Conservation (phyloP, 2,113 vertebrate genomes). For the Perca fluviatilis region DNA sequence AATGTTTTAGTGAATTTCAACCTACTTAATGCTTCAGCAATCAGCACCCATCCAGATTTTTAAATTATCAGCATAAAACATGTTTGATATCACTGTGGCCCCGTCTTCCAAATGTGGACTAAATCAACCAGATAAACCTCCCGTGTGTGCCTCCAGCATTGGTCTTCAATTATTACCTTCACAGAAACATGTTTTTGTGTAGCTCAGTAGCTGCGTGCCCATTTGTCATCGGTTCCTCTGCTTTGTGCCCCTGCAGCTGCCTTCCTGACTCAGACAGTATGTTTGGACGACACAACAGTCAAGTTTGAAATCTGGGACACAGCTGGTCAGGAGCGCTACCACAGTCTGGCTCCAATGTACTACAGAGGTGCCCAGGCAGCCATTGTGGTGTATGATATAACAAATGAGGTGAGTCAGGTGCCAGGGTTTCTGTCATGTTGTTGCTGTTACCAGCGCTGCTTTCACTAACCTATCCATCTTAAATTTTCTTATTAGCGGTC, state of each 20-base stretch:
- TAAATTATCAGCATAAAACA: background rate
- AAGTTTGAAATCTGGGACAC: constrained; percentile 99
- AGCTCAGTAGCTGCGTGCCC: background rate
- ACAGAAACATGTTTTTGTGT: constrained; percentile 1
- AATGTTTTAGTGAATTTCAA: background rate
- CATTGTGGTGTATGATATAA: constrained; percentile 99
- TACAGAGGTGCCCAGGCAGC: constrained; percentile 99
- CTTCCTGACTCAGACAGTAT: constrained; percentile 99
- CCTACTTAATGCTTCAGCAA: background rate
- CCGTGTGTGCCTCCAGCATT: background rate
- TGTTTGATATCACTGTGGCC: background rate
- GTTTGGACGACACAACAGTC: constrained; percentile 98
- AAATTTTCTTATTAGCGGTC: background rate
- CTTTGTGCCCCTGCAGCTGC: constrained; percentile 88
- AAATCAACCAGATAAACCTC: constrained; percentile 31
- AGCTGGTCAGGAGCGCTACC: constrained; percentile 98
- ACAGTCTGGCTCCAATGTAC: constrained; percentile 99
- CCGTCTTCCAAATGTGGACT: background rate
- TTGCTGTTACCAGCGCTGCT: background rate
- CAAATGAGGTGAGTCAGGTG: constrained; percentile 91
- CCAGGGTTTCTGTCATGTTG: background rate
- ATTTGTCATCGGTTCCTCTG: constrained; percentile 34
- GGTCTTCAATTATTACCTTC: background rate
- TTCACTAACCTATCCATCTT: background rate
- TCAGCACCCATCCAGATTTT: background rate